Evolutionary conservation across 23 tunicate species (phyloP).

Genomic region (Aplidium turbinatum): DNA sequence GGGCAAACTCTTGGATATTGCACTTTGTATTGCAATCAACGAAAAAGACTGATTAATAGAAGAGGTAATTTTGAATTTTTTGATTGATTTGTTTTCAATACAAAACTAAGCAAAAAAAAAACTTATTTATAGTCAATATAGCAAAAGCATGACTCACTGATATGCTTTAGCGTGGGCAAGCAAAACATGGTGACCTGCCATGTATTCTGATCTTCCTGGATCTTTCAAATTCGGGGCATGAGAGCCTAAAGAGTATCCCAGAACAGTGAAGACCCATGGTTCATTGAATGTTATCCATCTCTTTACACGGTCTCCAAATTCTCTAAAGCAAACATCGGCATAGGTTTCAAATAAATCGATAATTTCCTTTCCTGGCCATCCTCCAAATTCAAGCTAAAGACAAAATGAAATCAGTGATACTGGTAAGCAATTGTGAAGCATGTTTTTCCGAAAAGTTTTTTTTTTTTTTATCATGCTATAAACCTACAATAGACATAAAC

Average conservation of each 20-base stretch:
- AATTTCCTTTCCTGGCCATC: slow-evolving; percentile 9
- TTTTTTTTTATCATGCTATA: too few species aligned
- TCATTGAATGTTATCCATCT: slow-evolving; percentile 28
- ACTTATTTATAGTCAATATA: too few species aligned
- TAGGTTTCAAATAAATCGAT: slow-evolving; percentile 9
- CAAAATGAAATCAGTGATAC: background rate
- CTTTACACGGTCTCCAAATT: slow-evolving; percentile 17
- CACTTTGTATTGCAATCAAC: too few species aligned
- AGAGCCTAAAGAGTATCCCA: slow-evolving; percentile 12
- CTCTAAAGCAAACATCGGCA: slow-evolving; percentile 9
- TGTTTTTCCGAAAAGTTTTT: too few species aligned
- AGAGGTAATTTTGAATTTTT: too few species aligned
- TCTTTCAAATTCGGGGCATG: slow-evolving; percentile 11
- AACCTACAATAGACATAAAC: too few species aligned
- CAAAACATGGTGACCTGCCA: background rate
- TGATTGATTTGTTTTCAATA: too few species aligned
- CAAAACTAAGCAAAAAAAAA: too few species aligned
- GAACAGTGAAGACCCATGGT: slow-evolving; percentile 25
- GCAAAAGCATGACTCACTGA: too few species aligned
- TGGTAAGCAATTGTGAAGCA: too few species aligned
- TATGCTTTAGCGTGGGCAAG: slow-evolving; percentile 18
- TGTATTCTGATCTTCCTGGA: slow-evolving; percentile 5
- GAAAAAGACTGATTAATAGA: too few species aligned
- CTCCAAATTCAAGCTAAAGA: slow-evolving; percentile 11
- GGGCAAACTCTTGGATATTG: too few species aligned